These are phyloP conservation scores for Garrulus glandarius DNA, from an alignment of 2,797 vertebrate genomes.

Conservation along the genomic window DNA sequence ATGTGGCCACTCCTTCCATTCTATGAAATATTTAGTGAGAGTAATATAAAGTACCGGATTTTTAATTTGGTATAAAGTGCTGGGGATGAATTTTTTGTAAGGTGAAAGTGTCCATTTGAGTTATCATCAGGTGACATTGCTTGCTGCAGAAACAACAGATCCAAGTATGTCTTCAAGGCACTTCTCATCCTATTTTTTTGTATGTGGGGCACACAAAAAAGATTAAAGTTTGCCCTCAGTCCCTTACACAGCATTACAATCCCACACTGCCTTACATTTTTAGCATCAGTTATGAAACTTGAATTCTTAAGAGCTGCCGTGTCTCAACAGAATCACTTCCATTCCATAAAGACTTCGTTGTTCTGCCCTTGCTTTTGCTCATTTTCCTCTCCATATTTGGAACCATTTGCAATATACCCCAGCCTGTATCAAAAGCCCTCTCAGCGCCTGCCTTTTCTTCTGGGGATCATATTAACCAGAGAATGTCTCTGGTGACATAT, in stretches of 20 bases:
- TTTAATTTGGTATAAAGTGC: constrained; percentile 79
- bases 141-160: constrained; percentile 76
- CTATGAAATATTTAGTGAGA: constrained; percentile 78
- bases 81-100: constrained; percentile 73
- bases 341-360: neutral
- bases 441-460: neutral
- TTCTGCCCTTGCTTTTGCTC: neutral
- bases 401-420: neutral
- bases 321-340: neutral
- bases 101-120: constrained; percentile 74
- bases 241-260: neutral
- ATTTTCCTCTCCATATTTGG: neutral
- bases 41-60: constrained; percentile 63
- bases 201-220: neutral
- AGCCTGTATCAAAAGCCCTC: neutral
- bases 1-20: constrained; percentile 69
- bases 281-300: neutral
- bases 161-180: neutral
- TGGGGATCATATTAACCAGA: neutral
- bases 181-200: neutral
- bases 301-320: neutral
- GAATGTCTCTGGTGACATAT: neutral
- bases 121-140: constrained; percentile 56
- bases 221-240: neutral
- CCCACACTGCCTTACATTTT: neutral